Base-by-base conservation (phyloP, 2,888 invertebrate genomes). In the Drosophila infuscata region DNA sequence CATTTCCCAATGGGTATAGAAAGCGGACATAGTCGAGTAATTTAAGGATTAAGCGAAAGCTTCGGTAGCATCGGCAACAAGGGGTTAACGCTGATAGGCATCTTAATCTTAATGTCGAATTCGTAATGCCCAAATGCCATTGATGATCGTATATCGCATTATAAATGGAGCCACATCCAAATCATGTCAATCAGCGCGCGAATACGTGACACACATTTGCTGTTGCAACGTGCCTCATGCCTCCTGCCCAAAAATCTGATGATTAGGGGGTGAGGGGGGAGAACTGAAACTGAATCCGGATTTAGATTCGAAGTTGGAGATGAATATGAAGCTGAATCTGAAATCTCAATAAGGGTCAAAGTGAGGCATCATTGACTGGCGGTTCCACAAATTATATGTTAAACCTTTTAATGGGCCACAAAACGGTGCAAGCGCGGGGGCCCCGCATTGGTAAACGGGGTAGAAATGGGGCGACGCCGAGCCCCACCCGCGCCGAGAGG, bases 201-300 rank as follows among this genome's bases (percentile, higher is more conserved):
- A 76, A 80, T 80, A 85, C 90, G 85, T 85, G 85, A 77, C 85
- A 89, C 88, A 85, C 88, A 89, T 85, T 89, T 85, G 46, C 46
- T 25, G 15, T 46, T 25, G 77, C 54, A 29, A 25, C 48, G 54
- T 66, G 49, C 67, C 62, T 29, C 54, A 58, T 62, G 38, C 53
- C 36, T 30, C 8, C 25, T 25, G 25, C 25, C 25, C 3, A 25
- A 70, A 70, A 67, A 49, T 52, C 43, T 61, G 70, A 70, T 61
- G 58, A 71, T 48, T 48, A n/a, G 29, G 17, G 29, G n/a, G 3
- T 6, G 6, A 4, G 3, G 17, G 17, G 5, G 29, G 15, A n/a
- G 9, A 20, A 3, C 29, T 12, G 38, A 48, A 63, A 35, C 49
- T 11, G 48, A 49, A 30, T 29, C 3, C 20, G 46, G 20, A 46